Evolutionary conservation across 1,140 invertebrate species (phyloP), one percentile per base, ranked within the genome.

Genomic region (Drosophila miranda): DNA sequence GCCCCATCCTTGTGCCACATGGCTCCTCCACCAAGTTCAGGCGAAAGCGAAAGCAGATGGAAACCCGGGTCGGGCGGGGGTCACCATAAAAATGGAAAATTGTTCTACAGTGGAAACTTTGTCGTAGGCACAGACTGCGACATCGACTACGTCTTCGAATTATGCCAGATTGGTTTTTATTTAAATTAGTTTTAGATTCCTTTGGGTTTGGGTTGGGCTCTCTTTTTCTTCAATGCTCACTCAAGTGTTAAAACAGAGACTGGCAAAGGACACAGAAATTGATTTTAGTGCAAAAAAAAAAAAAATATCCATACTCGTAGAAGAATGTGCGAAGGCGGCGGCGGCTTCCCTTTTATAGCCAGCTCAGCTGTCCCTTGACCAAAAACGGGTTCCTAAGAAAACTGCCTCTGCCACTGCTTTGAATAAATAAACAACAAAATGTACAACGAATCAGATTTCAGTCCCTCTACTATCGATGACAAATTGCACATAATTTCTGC

Each of bases 151-250:
- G 68, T 26, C 66, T 60, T 58, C 75, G 63, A 76, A 86, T 86
- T 84, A 84, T 84, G 81, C 81, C 77, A 84, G 80, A 84, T 84
- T 84, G 80, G 78, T 80, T 84, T 84, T 84, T 84, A 84, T 84
- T 86, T 77, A 84, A 84, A 84, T 84, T 84, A 84, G 81, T 84
- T 84, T 84, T 78, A 68, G 82, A 84, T 80, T 79, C 62, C 61
- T 59, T 38, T 13, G 11, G 11, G 34, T 5, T 13, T 38, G 34
- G 30, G 30, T 9, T 6, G 48, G 28, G 28, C 42, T 61, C 23
- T 42, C 28, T 23, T 45, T 45, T 44, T 48, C 19, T 42, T 44
- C 61, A 43, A 56, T 80, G 76, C 51, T 73, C 81, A 73, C 60
- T 84, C 56, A 84, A 80, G 76, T 84, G 80, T 86, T 80, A 84